Evolutionary conservation across 1,140 invertebrate species (phyloP).

Genomic region (Fopius arisanus): DNA sequence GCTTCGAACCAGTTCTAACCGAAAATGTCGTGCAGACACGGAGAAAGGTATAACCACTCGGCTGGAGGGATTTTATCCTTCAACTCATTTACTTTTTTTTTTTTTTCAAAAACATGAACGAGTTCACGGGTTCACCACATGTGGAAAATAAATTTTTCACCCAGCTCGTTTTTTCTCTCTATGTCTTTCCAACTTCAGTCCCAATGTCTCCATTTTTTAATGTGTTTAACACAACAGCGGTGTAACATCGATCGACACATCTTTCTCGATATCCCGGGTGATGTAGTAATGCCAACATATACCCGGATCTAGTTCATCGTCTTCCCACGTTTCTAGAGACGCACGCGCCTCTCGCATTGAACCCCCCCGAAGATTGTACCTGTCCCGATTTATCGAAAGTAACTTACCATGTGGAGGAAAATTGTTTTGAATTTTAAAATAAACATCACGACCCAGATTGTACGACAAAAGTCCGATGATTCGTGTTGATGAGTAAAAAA

Average conservation of each 20-base stretch:
- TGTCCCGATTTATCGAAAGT: constrained; percentile 1
- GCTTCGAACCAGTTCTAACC: constrained; percentile 30
- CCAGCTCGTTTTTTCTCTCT: not conserved
- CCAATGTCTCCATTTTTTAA: not conserved
- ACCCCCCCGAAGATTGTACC: constrained; percentile 2
- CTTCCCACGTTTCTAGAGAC: constrained; percentile 29
- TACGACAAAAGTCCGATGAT: not conserved
- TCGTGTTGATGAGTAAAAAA: not conserved
- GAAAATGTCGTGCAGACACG: constrained; percentile 25
- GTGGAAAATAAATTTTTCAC: not conserved
- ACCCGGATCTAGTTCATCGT: constrained; percentile 32
- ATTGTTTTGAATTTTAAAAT: not conserved
- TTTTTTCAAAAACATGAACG: constrained; percentile 9
- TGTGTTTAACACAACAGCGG: not conserved
- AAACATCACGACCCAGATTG: not conserved
- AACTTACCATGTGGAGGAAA: not conserved
- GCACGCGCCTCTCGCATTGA: constrained; percentile 26
- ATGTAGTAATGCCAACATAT: not conserved
- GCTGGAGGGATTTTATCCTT: not conserved
- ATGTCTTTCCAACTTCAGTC: not conserved
- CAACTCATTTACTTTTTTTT: constrained; percentile 14
- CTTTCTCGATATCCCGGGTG: not conserved
- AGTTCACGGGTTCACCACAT: constrained; percentile 7
- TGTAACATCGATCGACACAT: constrained; percentile 21
- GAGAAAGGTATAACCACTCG: constrained; percentile 1